These are phyloP conservation scores for Neogobius melanostomus DNA, from an alignment of 2,113 vertebrate genomes.

Conservation along the genomic window DNA sequence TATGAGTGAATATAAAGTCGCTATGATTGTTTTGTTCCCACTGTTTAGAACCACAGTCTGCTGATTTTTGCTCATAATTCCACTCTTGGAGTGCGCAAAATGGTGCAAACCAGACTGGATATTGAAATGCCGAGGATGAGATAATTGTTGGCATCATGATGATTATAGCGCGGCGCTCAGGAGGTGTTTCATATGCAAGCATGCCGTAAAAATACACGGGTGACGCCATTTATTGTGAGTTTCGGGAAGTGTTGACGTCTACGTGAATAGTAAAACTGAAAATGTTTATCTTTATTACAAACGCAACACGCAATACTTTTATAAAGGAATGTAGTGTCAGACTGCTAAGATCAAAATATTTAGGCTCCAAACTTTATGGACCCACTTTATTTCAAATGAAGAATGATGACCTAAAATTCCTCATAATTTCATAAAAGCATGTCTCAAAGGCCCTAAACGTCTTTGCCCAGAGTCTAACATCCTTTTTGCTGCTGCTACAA, in stretches of 20 bases:
- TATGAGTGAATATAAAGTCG: constrained; percentile 4
- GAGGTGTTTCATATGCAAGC: constrained; percentile 15
- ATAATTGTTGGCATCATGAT: not conserved
- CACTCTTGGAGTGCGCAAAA: not conserved
- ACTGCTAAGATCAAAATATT: too few species aligned
- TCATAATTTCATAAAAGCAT: constrained; percentile 36
- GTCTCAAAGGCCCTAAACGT: constrained; percentile 16
- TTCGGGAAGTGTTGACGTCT: not conserved
- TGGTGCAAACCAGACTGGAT: not conserved
- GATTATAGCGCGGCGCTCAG: not conserved
- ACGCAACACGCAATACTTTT: too few species aligned
- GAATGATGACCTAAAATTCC: constrained; percentile 25
- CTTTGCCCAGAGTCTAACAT: constrained; percentile 29
- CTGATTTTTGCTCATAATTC: constrained; percentile 30
- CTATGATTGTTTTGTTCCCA: constrained; percentile 28
- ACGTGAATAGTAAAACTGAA: too few species aligned
- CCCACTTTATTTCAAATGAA: not conserved
- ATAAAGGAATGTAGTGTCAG: too few species aligned
- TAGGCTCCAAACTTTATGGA: too few species aligned
- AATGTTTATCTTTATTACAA: too few species aligned
- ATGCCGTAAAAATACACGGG: not conserved
- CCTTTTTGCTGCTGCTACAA: constrained; percentile 35
- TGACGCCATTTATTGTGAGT: not conserved
- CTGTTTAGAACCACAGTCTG: constrained; percentile 24
- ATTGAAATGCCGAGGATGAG: too few species aligned